These are phyloP conservation scores for Pycnomerus fuliginosus DNA, from an alignment of 2,888 invertebrate species.

Conservation along the genomic window DNA sequence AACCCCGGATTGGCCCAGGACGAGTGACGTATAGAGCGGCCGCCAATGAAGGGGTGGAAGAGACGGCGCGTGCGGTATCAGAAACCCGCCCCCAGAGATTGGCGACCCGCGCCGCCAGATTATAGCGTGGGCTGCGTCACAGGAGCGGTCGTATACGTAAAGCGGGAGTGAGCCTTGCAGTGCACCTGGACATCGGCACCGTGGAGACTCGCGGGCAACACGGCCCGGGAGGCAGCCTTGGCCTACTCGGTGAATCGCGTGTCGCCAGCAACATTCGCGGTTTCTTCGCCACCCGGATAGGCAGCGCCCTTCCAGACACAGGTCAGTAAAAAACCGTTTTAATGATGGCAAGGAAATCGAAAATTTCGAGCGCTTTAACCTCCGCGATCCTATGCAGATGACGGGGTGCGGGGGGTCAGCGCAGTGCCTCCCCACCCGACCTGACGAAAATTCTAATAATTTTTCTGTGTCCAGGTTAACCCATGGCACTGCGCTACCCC, in stretches of 20 bases:
- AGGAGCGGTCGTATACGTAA: neutral
- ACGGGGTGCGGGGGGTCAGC: conserved; percentile 53
- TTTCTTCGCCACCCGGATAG: conserved; percentile 67
- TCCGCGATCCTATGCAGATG: conserved; percentile 26
- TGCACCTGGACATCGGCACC: conserved; percentile 52
- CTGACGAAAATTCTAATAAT: conserved; percentile 32
- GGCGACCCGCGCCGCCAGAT: conserved; percentile 52
- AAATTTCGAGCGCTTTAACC: conserved; percentile 20
- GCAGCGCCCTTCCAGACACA: conserved; percentile 71
- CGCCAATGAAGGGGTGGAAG: conserved; percentile 30
- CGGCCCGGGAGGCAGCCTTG: conserved; percentile 55
- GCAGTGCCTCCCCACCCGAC: conserved; percentile 53
- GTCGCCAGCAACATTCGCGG: conserved; percentile 74
- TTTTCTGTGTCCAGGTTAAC: conserved; percentile 64
- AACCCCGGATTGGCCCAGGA: conserved; percentile 19
- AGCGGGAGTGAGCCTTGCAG: conserved; percentile 26
- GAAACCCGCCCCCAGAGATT: conserved; percentile 32
- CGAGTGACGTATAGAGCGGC: conserved; percentile 24
- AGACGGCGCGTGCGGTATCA: conserved; percentile 35
- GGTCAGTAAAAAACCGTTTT: conserved; percentile 55
- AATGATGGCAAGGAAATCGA: neutral
- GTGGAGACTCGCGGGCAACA: conserved; percentile 50
- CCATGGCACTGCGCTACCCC: conserved; percentile 54
- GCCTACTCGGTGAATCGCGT: conserved; percentile 66
- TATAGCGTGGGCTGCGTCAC: conserved; percentile 34